phyloP scores from a whole-genome alignment of 1,140 invertebrate genomes.

The Octopus bimaculoides region DNA sequence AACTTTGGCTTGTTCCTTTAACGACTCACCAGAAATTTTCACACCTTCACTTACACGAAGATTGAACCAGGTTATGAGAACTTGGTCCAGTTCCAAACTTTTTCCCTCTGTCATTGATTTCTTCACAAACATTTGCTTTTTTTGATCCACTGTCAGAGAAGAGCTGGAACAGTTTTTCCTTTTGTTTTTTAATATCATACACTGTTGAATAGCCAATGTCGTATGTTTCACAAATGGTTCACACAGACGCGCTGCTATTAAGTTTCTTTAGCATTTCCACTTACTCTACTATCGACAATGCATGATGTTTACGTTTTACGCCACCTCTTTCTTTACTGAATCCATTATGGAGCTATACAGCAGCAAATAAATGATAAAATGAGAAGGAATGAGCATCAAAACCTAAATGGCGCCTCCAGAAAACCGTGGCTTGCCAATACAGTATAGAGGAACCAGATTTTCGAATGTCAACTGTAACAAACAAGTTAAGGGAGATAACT shows the following conservation, averaged over 20 bases:
- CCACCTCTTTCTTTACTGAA: too few species aligned
- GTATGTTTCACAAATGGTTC: neutral
- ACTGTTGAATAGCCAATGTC: neutral
- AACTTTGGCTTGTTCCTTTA: neutral
- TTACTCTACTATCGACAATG: neutral
- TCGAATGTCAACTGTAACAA: too few species aligned
- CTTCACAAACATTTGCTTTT: neutral
- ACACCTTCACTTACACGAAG: neutral
- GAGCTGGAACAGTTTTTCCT: neutral
- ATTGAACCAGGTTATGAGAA: neutral
- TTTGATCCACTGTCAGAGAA: neutral
- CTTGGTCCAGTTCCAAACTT: neutral
- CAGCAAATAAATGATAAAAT: too few species aligned
- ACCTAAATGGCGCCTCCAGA: too few species aligned
- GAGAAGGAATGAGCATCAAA: too few species aligned
- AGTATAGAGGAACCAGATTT: too few species aligned
- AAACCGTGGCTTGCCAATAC: too few species aligned
- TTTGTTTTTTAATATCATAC: neutral
- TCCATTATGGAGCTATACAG: too few species aligned
- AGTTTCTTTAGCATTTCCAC: neutral
- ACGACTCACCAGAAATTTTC: neutral
- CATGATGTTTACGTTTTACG: neutral
- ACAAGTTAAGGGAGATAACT: too few species aligned
- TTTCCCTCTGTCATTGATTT: neutral
- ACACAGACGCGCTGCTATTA: neutral